These are phyloP conservation scores for Sebastes hopkinsi DNA, from an alignment of 2,797 vertebrate genomes.

Conservation along the genomic window DNA sequence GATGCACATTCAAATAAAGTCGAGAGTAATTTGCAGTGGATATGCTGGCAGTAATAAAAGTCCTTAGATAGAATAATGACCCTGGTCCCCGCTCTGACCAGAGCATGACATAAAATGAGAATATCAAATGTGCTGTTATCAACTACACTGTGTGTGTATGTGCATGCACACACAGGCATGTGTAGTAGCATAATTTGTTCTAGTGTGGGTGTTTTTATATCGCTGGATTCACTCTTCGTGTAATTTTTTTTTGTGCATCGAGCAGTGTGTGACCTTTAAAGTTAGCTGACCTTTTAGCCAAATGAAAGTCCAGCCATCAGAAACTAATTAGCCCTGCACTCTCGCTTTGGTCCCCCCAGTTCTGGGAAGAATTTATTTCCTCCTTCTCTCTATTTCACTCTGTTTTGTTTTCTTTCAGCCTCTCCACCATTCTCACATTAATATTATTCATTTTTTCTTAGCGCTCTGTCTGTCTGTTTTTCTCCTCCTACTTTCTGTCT, in stretches of 20 bases:
- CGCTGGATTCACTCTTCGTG: slow-evolving; percentile 23
- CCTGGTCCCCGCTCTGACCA: slow-evolving; percentile 65
- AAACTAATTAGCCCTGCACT: slow-evolving; percentile 80
- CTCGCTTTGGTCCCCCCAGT: slow-evolving; percentile 66
- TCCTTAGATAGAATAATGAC: slow-evolving; percentile 77
- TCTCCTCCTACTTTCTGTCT: slow-evolving; percentile 35
- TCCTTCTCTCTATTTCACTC: slow-evolving; percentile 17
- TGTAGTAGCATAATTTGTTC: slow-evolving; percentile 47
- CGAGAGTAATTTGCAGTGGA: slow-evolving; percentile 75
- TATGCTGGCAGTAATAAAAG: slow-evolving; percentile 72
- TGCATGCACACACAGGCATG: not conserved
- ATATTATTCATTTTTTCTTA: slow-evolving; percentile 26
- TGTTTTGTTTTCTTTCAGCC: slow-evolving; percentile 12
- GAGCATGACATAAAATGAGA: slow-evolving; percentile 63
- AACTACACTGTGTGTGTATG: slow-evolving; percentile 8
- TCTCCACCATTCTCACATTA: slow-evolving; percentile 26
- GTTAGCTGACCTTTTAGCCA: slow-evolving; percentile 78
- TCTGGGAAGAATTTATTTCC: slow-evolving; percentile 55
- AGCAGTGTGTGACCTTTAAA: slow-evolving; percentile 77
- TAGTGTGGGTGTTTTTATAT: slow-evolving; percentile 49
- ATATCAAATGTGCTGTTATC: slow-evolving; percentile 66
- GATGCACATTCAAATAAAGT: slow-evolving; percentile 77
- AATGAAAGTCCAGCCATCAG: slow-evolving; percentile 79
- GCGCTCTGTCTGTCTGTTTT: slow-evolving; percentile 6
- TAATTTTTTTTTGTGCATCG: slow-evolving; percentile 43